phyloP scores from a whole-genome alignment of 2,888 invertebrate genomes.

The Rosalia funebris region DNA sequence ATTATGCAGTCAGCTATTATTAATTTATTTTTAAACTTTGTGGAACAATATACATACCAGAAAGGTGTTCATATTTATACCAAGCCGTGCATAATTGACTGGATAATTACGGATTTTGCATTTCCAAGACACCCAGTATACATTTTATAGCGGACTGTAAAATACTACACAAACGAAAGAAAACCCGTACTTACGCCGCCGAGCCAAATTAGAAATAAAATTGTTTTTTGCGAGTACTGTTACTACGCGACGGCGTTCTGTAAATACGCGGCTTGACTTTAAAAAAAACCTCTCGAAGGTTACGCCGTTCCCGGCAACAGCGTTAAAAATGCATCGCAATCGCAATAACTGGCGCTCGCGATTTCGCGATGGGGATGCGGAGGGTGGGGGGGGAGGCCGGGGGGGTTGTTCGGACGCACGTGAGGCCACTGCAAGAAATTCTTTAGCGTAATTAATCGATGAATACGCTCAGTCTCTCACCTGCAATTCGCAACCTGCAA shows the following conservation, averaged over 20 bases:
- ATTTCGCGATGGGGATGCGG: conserved; percentile 21
- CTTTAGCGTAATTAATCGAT: conserved; percentile 12
- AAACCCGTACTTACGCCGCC: too few species aligned
- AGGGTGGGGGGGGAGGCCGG: conserved; percentile 10
- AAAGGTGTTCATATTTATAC: too few species aligned
- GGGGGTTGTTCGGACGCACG: neutral
- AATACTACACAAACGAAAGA: too few species aligned
- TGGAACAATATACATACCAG: too few species aligned
- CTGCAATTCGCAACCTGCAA: conserved; percentile 19
- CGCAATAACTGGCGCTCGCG: neutral
- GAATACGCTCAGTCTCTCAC: conserved; percentile 16
- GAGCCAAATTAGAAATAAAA: too few species aligned
- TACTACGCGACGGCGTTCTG: conserved; percentile 19
- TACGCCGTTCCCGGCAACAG: neutral
- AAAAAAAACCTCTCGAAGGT: conserved; percentile 13
- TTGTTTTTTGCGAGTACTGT: conserved; percentile 27
- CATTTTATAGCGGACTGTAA: too few species aligned
- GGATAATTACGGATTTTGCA: too few species aligned
- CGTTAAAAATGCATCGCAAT: neutral
- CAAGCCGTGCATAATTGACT: too few species aligned
- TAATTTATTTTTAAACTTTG: too few species aligned
- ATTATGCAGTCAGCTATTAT: too few species aligned
- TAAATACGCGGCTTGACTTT: conserved; percentile 12
- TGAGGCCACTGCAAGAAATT: conserved; percentile 1
- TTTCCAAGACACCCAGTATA: too few species aligned